Evolutionary conservation across 2,113 vertebrate genomes (phyloP), one percentile per base, ranked within the genome.

Genomic region (Apus apus): DNA sequence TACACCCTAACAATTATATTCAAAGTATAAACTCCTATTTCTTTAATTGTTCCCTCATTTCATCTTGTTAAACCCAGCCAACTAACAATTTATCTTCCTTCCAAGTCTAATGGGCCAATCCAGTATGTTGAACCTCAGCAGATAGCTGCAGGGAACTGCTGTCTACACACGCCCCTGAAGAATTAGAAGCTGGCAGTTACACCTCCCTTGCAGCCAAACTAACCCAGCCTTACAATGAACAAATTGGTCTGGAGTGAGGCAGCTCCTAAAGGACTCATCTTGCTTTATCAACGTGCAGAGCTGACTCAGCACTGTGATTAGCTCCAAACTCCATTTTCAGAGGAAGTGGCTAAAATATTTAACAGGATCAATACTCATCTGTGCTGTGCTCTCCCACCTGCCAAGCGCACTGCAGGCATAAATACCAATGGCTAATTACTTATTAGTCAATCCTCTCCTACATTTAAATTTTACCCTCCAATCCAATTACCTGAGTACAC

Each of bases 1-100:
- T 93, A 91, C 85, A 89, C 77, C 89, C 88, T 87, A 71, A 74
- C 54, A 89, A 82, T 93, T 90, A 95, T 15, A 92, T 84, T 91
- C 43, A 70, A 87, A 91, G 58, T 46, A 72, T 70, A 60, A 94
- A 80, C 62, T 90, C 71, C 9, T 25, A 56, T 85, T 87, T 89
- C 78, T 87, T 93, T 87, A 83, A 91, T 77, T 71, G 87, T 76
- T 94, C 78, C 64, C 80, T 93, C 46, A 66, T 87, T 93, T 85
- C 60, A 92, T 61, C 36, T 70, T 85, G 22, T 89, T 91, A 74
- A 76, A 81, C 34, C 74, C 53, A 80, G 50, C 45, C 90, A 93
- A 26, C n/a, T 34, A 75, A 85, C 46, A 91, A 61, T 75, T 78
- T 45, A 51, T 80, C 58, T 87, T 67, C 65, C 80, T 84, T 46